phyloP scores from a whole-genome alignment of 2,113 vertebrate genomes.

The Ictidomys tridecemlineatus region DNA sequence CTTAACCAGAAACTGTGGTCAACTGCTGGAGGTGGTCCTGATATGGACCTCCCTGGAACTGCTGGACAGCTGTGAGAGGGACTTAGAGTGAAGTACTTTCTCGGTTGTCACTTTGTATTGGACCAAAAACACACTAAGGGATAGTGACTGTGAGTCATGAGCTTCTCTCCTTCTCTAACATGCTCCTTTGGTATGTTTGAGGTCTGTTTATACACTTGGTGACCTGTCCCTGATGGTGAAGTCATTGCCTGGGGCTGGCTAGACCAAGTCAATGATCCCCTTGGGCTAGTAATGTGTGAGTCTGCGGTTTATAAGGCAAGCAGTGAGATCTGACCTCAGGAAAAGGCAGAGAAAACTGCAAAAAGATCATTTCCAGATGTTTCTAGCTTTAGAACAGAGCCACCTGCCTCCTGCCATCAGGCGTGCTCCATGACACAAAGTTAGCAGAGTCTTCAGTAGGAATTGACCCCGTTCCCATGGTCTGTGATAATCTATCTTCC shows the following conservation, averaged over 20 bases:
- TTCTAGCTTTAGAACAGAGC: not conserved
- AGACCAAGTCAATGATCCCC: not conserved
- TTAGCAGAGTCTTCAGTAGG: not conserved
- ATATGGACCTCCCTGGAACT: not conserved
- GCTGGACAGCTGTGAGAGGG: not conserved
- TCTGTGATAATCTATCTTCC: slow-evolving; percentile 45
- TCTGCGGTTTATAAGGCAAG: not conserved
- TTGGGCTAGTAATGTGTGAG: not conserved
- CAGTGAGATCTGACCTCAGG: not conserved
- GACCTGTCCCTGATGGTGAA: not conserved
- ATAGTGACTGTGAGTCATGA: not conserved
- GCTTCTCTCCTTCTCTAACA: not conserved
- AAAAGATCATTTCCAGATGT: slow-evolving; percentile 40
- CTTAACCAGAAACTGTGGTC: not conserved
- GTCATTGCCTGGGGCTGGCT: not conserved
- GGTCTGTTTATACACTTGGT: not conserved
- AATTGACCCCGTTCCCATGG: not conserved
- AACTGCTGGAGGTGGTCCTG: not conserved
- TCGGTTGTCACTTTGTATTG: not conserved
- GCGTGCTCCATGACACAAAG: not conserved
- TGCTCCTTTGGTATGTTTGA: not conserved
- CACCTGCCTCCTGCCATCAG: not conserved
- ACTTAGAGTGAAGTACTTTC: not conserved
- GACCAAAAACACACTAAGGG: not conserved
- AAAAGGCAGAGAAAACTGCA: slow-evolving; percentile 27